Evolutionary conservation across 1,140 invertebrate genomes (phyloP).

Genomic region (Reticulitermes speratus): DNA sequence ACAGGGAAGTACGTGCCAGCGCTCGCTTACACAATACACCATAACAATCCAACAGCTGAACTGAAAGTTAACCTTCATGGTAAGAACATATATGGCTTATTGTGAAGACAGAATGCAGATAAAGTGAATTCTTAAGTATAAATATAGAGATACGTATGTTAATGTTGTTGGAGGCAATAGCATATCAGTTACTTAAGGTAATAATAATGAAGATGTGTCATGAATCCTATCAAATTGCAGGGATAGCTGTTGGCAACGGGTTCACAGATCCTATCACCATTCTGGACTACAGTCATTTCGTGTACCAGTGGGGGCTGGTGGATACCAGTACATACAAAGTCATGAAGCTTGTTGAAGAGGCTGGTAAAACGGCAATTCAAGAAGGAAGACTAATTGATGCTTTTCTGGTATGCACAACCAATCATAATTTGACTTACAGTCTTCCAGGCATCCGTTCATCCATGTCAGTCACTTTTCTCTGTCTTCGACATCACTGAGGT

Average conservation of each 20-base stretch:
- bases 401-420: conserved; percentile 52
- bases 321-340: conserved; percentile 60
- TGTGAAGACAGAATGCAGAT: no score
- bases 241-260: conserved; percentile 81
- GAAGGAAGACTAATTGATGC: conserved; percentile 61
- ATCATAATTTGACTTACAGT: no score
- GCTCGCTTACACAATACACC: conserved; percentile 53
- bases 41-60: conserved; percentile 37
- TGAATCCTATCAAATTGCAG: background rate
- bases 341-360: conserved; percentile 59
- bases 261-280: conserved; percentile 78
- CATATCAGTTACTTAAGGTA: no score
- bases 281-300: conserved; percentile 73
- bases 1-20: conserved; percentile 58
- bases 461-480: no score
- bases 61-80: conserved; percentile 44
- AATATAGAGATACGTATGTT: no score
- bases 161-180: no score
- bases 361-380: conserved; percentile 14
- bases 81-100: background rate
- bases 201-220: no score
- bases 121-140: no score
- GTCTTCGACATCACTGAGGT: no score
- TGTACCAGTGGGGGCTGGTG: conserved; percentile 78
- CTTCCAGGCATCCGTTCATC: no score